Evolutionary conservation across 2,888 invertebrate species (phyloP).

Genomic region (Hydriomena furcata): DNA sequence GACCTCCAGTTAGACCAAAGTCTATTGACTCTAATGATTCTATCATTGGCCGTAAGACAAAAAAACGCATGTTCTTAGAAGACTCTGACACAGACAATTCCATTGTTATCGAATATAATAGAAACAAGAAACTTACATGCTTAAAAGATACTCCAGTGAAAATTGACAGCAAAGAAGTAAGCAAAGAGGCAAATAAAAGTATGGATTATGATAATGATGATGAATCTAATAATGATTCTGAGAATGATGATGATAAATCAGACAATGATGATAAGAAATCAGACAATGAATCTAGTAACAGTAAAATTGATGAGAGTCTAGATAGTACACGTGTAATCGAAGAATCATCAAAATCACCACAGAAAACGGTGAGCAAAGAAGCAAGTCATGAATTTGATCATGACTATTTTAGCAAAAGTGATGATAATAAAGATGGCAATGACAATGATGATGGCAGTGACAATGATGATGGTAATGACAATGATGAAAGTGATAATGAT

Average conservation of each 20-base stretch:
- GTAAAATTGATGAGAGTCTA: background rate
- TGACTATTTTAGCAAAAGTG: slow-evolving; percentile 17
- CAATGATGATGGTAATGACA: slow-evolving; percentile 21
- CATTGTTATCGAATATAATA: slow-evolving; percentile 62
- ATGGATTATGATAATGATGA: slow-evolving; percentile 23
- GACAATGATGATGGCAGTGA: slow-evolving; percentile 8
- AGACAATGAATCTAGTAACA: slow-evolving; percentile 16
- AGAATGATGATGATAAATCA: slow-evolving; percentile 11
- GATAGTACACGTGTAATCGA: background rate
- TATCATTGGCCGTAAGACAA: slow-evolving; percentile 55
- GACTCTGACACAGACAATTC: slow-evolving; percentile 76
- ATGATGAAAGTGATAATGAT: slow-evolving; percentile 43
- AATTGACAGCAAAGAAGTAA: slow-evolving; percentile 35
- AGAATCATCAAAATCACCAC: background rate
- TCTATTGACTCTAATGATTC: slow-evolving; percentile 42
- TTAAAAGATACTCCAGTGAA: slow-evolving; percentile 68
- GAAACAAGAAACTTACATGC: slow-evolving; percentile 59
- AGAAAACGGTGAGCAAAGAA: slow-evolving; percentile 14
- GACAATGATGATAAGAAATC: slow-evolving; percentile 16
- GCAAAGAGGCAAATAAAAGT: slow-evolving; percentile 18
- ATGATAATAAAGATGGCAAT: slow-evolving; percentile 7
- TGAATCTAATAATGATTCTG: slow-evolving; percentile 23
- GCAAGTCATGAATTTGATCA: slow-evolving; percentile 27
- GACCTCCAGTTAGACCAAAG: slow-evolving; percentile 39
- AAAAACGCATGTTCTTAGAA: slow-evolving; percentile 62